phyloP scores from a whole-genome alignment of 1,140 invertebrate genomes.

The Cataglyphis hispanica region DNA sequence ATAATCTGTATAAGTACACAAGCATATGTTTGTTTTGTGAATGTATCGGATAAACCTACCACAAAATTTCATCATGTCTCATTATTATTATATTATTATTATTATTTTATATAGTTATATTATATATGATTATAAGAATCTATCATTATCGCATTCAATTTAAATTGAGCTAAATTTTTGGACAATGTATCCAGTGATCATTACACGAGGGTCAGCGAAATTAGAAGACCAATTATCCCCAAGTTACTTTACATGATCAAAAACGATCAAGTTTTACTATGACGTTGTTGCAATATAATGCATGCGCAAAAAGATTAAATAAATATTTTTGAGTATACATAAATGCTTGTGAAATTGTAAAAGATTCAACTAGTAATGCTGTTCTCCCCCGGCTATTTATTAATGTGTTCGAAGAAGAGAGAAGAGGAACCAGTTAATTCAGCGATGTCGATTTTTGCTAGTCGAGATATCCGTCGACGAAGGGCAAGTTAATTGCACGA shows the following conservation, averaged over 20 bases:
- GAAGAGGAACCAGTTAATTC: conserved; percentile 44
- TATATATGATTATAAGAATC: no score
- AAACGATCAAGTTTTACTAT: not conserved
- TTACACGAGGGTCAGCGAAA: not conserved
- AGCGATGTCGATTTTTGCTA: conserved; percentile 39
- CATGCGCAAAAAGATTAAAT: conserved; percentile 42
- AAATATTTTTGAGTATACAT: not conserved
- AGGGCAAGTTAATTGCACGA: conserved; percentile 54
- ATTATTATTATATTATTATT: no score
- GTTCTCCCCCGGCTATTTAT: not conserved
- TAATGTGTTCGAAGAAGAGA: not conserved
- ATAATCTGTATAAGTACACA: not conserved
- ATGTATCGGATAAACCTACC: not conserved
- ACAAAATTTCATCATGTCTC: not conserved
- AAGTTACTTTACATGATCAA: not conserved
- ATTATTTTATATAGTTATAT: no score
- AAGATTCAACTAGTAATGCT: not conserved
- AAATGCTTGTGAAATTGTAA: not conserved
- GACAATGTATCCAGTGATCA: conserved; percentile 4
- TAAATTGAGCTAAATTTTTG: not conserved
- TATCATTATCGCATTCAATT: not conserved
- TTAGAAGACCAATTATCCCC: not conserved
- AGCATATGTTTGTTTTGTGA: not conserved
- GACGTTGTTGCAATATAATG: conserved; percentile 9
- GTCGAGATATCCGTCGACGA: conserved; percentile 14